These are phyloP conservation scores for Drosophila robusta DNA, from an alignment of 2,888 invertebrate species.

Conservation along the genomic window DNA sequence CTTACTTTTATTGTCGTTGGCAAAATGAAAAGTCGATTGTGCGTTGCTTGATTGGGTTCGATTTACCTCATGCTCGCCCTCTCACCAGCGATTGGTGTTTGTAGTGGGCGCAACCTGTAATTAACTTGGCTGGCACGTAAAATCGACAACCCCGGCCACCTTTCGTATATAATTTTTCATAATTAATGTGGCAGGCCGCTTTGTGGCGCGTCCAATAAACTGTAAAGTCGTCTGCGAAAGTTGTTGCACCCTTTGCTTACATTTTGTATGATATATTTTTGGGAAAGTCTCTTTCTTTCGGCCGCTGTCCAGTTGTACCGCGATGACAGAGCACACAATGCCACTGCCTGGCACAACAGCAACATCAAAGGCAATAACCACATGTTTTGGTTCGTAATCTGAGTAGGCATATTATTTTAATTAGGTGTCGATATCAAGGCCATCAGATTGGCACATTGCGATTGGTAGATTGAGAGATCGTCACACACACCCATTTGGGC, in stretches of 20 bases:
- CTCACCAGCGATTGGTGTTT: conserved; percentile 42
- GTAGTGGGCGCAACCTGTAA: conserved; percentile 79
- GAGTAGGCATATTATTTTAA: conserved; percentile 81
- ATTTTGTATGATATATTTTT: conserved; percentile 7
- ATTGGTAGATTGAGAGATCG: conserved; percentile 67
- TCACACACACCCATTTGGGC: conserved; percentile 64
- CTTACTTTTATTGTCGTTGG: conserved; percentile 63
- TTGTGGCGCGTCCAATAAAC: conserved; percentile 49
- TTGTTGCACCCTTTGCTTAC: conserved; percentile 34
- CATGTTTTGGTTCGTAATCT: conserved; percentile 69
- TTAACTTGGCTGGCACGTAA: conserved; percentile 72
- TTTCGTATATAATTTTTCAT: conserved; percentile 66
- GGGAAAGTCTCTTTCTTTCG: conserved; percentile 30
- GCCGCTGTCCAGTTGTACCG: conserved; percentile 7
- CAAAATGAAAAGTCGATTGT: conserved; percentile 72
- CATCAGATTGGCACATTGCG: conserved; percentile 72
- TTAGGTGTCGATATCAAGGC: conserved; percentile 76
- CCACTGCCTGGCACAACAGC: conserved; percentile 12
- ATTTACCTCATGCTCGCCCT: conserved; percentile 27
- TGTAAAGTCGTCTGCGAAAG: conserved; percentile 70
- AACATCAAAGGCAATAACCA: conserved; percentile 13
- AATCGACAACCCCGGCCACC: conserved; percentile 41
- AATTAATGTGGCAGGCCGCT: conserved; percentile 57
- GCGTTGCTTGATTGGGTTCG: conserved; percentile 70
- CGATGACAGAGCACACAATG: conserved; percentile 37